A percentile compares a stretch with the other conserved stretches of the same genome.
Conservation (phyloP, 2,113 vertebrate genomes). For the Haemorhous mexicanus region DNA sequence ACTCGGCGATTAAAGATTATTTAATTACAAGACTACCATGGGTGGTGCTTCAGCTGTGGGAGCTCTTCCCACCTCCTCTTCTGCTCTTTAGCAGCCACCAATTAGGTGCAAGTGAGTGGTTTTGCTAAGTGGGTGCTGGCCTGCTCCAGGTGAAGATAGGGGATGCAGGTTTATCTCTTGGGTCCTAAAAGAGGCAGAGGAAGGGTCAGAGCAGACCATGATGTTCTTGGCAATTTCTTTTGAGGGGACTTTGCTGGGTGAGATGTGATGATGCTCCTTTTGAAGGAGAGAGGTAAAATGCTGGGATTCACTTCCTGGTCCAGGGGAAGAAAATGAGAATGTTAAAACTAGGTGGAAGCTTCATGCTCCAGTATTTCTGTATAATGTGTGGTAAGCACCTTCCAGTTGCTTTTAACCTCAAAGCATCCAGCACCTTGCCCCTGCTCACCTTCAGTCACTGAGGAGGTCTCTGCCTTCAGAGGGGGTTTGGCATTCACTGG, state of each 20-base stretch:
- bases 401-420: not conserved
- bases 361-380: rapidly evolving
- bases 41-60: not conserved
- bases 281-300: not conserved
- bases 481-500: not conserved
- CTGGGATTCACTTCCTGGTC: not conserved
- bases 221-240: not conserved
- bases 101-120: not conserved
- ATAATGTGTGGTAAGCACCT: too few species aligned
- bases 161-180: not conserved
- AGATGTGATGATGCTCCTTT: not conserved
- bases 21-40: not conserved
- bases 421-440: not conserved
- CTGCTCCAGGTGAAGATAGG: not conserved
- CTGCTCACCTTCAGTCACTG: not conserved
- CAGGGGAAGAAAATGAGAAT: not conserved
- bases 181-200: not conserved
- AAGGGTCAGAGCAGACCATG: not conserved
- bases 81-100: not conserved
- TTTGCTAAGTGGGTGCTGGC: not conserved
- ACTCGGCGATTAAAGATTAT: not conserved
- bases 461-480: not conserved
- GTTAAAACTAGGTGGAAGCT: not conserved
- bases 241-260: not conserved
- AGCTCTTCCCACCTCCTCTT: not conserved